phyloP scores from a whole-genome alignment of 2,888 invertebrate species.

The Lasioglossum pauxillum region DNA sequence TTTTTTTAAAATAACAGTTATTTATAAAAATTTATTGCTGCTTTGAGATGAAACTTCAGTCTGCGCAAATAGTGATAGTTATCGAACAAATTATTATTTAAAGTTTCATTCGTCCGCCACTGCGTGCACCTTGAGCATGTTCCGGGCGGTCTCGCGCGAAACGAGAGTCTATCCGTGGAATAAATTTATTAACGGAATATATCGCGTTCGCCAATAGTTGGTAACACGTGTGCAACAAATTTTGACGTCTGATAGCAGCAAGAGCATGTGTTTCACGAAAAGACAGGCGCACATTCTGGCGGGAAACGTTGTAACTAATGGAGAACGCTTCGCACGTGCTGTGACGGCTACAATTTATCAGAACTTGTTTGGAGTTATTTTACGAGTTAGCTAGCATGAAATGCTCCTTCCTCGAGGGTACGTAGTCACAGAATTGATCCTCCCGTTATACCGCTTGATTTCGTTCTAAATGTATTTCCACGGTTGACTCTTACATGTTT shows the following conservation, averaged over 20 bases:
- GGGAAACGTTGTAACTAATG: constrained; percentile 69
- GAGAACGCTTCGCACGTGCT: constrained; percentile 72
- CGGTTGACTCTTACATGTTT: constrained; percentile 54
- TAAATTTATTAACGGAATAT: constrained; percentile 59
- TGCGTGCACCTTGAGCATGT: not conserved
- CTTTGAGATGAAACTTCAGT: no score
- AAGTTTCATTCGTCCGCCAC: no score
- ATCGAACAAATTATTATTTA: no score
- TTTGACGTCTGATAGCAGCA: constrained; percentile 68
- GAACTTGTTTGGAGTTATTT: constrained; percentile 73
- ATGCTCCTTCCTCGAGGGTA: constrained; percentile 53
- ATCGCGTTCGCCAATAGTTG: constrained; percentile 53
- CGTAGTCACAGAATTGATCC: constrained; percentile 60
- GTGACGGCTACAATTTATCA: constrained; percentile 73
- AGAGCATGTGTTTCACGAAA: constrained; percentile 67
- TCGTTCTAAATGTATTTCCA: constrained; percentile 58
- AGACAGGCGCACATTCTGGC: constrained; percentile 70
- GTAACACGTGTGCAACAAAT: constrained; percentile 68
- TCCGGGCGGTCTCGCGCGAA: not conserved
- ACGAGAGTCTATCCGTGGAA: not conserved
- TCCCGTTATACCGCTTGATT: constrained; percentile 48
- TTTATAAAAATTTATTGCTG: no score
- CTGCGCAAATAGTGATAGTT: no score
- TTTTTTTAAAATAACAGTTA: no score
- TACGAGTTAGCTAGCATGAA: constrained; percentile 71